These are phyloP conservation scores for Lophura nycthemera DNA, from an alignment of 2,113 vertebrate genomes.

Conservation along the genomic window DNA sequence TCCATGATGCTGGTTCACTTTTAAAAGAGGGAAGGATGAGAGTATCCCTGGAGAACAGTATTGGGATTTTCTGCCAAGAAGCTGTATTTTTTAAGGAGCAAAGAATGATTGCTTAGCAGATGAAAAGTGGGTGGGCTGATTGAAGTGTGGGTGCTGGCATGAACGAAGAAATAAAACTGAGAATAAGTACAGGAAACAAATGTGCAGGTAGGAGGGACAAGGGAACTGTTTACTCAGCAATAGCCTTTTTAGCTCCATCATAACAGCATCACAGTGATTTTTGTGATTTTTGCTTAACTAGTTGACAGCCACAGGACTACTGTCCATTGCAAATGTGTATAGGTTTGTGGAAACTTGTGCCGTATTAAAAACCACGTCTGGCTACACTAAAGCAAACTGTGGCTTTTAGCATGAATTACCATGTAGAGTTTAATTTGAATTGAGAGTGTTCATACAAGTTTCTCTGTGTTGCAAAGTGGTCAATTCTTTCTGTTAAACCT, in stretches of 20 bases:
- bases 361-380: neutral
- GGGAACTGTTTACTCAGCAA: conserved; percentile 32
- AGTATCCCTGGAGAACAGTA: neutral
- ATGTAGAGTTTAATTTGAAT: neutral
- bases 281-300: neutral
- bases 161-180: conserved; percentile 55
- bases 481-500: neutral
- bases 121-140: conserved; percentile 64
- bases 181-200: conserved; percentile 58
- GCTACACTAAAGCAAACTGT: neutral
- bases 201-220: conserved; percentile 9
- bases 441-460: neutral
- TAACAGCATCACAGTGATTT: neutral
- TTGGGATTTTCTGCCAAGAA: conserved; percentile 1
- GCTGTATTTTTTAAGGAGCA: conserved; percentile 2
- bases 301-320: neutral
- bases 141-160: conserved; percentile 25
- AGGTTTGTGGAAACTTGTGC: neutral
- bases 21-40: neutral
- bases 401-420: neutral
- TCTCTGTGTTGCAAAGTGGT: neutral
- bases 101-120: conserved; percentile 31
- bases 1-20: neutral
- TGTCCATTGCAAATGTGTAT: neutral
- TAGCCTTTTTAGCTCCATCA: neutral